Percentiles rank a stretch among this genome's conserved stretches.
phyloP scores from a whole-genome alignment of 2,797 vertebrate species.

The Xenops minutus region DNA sequence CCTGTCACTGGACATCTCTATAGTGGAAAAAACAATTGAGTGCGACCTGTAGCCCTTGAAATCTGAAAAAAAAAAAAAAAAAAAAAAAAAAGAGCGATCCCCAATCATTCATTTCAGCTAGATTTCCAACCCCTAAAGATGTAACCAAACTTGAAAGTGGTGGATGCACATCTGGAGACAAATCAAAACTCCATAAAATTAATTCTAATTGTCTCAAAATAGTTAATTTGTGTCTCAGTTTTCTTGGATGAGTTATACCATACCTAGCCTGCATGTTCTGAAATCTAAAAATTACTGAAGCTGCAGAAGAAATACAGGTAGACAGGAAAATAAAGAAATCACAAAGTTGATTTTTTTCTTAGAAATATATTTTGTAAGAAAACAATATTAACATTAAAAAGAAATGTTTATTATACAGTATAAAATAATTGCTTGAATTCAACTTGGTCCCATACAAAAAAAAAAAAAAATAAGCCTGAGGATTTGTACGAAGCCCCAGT shows the following conservation, averaged over 20 bases:
- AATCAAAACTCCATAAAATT: not conserved
- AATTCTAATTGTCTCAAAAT: not conserved
- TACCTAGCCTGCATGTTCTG: not conserved
- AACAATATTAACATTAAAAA: slow-evolving; percentile 72
- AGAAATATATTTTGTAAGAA: slow-evolving; percentile 78
- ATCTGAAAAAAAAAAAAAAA: not conserved
- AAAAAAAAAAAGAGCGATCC: no score
- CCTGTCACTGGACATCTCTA: not conserved
- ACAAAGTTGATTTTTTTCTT: slow-evolving; percentile 40
- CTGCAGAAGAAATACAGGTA: not conserved
- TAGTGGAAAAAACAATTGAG: fast-evolving
- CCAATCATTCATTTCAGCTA: not conserved
- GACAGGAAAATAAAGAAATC: slow-evolving; percentile 4
- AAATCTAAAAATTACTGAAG: not conserved
- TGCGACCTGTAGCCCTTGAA: not conserved
- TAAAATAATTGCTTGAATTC: slow-evolving; percentile 71
- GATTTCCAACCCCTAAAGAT: not conserved
- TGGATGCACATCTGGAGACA: not conserved
- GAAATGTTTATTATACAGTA: slow-evolving; percentile 74
- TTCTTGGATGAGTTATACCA: not conserved
- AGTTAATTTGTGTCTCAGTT: not conserved
- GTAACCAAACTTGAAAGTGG: not conserved
- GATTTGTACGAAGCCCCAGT: slow-evolving; percentile 31
- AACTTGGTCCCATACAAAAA: slow-evolving; percentile 29
- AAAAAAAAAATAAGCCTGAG: slow-evolving; percentile 54